Evolutionary conservation across 2,888 invertebrate genomes (phyloP), one percentile per base, ranked within the genome.

Genomic region (Druceiella hillmani): DNA sequence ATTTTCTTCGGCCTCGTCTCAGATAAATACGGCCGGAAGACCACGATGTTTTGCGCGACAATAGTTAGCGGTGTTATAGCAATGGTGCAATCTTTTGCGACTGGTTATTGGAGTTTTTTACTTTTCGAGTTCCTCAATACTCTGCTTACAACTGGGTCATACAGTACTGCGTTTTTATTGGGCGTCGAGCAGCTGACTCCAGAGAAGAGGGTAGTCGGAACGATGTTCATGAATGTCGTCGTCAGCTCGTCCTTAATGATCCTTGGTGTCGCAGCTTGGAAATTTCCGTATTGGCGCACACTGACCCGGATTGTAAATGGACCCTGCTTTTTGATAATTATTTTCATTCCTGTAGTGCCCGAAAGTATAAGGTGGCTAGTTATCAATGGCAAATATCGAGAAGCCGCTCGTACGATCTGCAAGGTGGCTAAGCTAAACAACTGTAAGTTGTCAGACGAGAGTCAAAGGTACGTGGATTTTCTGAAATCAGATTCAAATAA

Each of bases 1-100:
- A 73, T 75, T 3, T 56, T 76, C 25, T 66, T 75, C 5, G 80
- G 80, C 34, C 62, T 67, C 29, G 52, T 79, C 27, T 78, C 80
- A 9, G 80, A 80, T 57, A 74, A 27, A 27, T 27, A 61, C 51
- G 76, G 77, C 12, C 58, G 76, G 41, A 62, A 66, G 47, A 60
- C 62, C 11, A 54, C 69, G 11, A 55, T 75, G 43, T 60, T 74
- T 12, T 51, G 58, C 40, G 64, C 69, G 17, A 63, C 73, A 50
- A 55, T 65, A 15, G 46, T 66, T 10, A 63, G 66, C 33, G 63
- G 64, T n/a, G 42, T 72, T 25, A 58, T 65, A 32, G 76, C 75
- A 11, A 46, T 74, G 14, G 50, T 64, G 20, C 61, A 70, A 44
- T 64, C 74, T 2, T 67, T 75, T 42, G 60, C 74, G 33, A 59